Base-by-base conservation (phyloP, 1,140 invertebrate genomes). In the Streblospio benedicti region DNA sequence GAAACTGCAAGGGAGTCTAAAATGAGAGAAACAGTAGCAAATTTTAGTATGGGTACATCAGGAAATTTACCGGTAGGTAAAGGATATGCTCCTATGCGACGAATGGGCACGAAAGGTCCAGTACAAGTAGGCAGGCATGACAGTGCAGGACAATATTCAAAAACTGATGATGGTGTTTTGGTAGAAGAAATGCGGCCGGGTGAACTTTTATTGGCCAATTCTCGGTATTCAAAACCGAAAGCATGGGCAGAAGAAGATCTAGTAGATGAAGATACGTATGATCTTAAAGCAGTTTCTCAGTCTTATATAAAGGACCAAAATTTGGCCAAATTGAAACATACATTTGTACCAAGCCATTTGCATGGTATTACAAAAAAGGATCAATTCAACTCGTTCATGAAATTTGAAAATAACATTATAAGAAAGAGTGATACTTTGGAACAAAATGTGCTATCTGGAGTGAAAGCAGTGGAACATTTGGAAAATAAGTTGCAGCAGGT, bases 281-380 rank as follows among this genome's bases (percentile, higher is more conserved):
- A 49, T n/a, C 2, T 23, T 57, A 9, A 14, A 14, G n/a, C 41
- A 20, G n/a, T n/a, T 20, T 33, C 55, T 20, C 35, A 12, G n/a
- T 16, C 3, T 14, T 3, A 20, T 20, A 2, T n/a, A n/a, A 9
- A 33, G 27, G 5, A 23, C 12, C n/a, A 49, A 33, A 25, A 23
- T 25, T 23, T 49, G 32, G 6, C 20, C 25, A 20, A 2, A 12
- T 49, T 49, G n/a, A 55, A 60, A 23, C 63, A 72, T 44, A 61
- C 60, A n/a, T 69, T 74, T 55, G 20, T 75, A 20, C 65, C 70
- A 25, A 69, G 65, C 44, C 67, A 73, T 53, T 66, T 63, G 54
- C 45, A 62, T 25, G 71, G 70, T 12, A 65, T 72, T 1, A 76
- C 75, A 27, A 74, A 72, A 51, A 64, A 60, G 55, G 75, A 76